phyloP scores from a whole-genome alignment of 2,888 invertebrate species.

The Leptothorax acervorum region DNA sequence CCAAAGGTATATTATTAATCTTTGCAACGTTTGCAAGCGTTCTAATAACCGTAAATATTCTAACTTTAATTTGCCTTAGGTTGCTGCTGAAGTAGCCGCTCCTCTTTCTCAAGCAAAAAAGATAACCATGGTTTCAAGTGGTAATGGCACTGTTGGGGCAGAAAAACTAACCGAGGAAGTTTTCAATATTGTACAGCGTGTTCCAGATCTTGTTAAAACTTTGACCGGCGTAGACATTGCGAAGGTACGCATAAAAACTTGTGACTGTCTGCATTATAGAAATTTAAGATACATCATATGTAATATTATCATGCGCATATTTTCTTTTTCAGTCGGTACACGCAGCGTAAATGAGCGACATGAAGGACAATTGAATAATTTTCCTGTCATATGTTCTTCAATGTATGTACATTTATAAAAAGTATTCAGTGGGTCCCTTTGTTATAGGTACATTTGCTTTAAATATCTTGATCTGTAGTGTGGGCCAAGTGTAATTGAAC shows the following conservation, averaged over 20 bases:
- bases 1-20: conserved; percentile 91
- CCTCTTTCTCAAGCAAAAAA: conserved; percentile 97
- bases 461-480: conserved; percentile 57
- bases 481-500: conserved; percentile 55
- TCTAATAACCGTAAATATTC: conserved; percentile 1
- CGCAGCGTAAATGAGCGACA: conserved; percentile 80
- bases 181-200: conserved; percentile 95
- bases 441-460: conserved; percentile 65
- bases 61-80: conserved; percentile 86
- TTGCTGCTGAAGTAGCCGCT: conserved; percentile 98
- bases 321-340: conserved; percentile 83
- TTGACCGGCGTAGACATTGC: conserved; percentile 98
- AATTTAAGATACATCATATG: background rate
- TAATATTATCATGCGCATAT: conserved; percentile 36
- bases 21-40: background rate
- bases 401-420: conserved; percentile 60
- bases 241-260: conserved; percentile 87
- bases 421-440: conserved; percentile 63
- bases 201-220: conserved; percentile 95
- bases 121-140: conserved; percentile 98
- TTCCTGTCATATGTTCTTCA: conserved; percentile 55
- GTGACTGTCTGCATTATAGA: background rate
- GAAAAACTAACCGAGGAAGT: conserved; percentile 98
- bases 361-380: conserved; percentile 43
- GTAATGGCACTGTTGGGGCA: conserved; percentile 96